phyloP scores from a whole-genome alignment of 2,888 invertebrate species.

The Philhelius pedissequus region DNA sequence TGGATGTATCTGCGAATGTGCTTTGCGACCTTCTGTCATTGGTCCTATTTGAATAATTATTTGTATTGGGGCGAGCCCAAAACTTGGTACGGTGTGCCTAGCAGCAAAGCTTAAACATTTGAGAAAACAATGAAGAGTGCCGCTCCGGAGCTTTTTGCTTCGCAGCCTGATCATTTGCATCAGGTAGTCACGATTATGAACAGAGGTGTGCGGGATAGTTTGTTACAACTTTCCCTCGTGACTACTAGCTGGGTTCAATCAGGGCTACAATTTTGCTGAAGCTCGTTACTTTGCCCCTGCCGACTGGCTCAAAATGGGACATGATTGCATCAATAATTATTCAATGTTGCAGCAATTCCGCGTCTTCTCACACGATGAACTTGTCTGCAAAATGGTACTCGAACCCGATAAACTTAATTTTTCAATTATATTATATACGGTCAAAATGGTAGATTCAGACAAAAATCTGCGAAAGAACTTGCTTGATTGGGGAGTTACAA shows the following conservation, averaged over 20 bases:
- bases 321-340: slow-evolving; percentile 96
- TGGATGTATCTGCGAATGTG: slow-evolving; percentile 99
- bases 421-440: slow-evolving; percentile 93
- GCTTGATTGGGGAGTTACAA: slow-evolving; percentile 92
- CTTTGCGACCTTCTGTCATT: slow-evolving; percentile 99
- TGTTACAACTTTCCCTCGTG: slow-evolving; percentile 99
- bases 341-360: slow-evolving; percentile 94
- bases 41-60: slow-evolving; percentile 99
- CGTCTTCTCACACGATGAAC: slow-evolving; percentile 99
- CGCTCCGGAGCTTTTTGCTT: slow-evolving; percentile 97
- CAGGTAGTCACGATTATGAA: slow-evolving; percentile 99
- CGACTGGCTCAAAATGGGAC: slow-evolving; percentile 97
- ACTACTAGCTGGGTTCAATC: slow-evolving; percentile 99
- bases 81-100: slow-evolving; percentile 97
- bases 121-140: slow-evolving; percentile 96
- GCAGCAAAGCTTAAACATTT: slow-evolving; percentile 93
- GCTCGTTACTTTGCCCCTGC: slow-evolving; percentile 99
- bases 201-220: slow-evolving; percentile 99
- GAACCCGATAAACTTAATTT: slow-evolving; percentile 91
- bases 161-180: slow-evolving; percentile 97
- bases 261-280: slow-evolving; percentile 99
- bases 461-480: slow-evolving; percentile 87
- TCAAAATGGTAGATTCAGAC: slow-evolving; percentile 90
- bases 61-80: slow-evolving; percentile 99
- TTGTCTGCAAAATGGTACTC: slow-evolving; percentile 97